Base-by-base conservation (phyloP, 1,140 invertebrate species). In the Eupeodes corollae region DNA sequence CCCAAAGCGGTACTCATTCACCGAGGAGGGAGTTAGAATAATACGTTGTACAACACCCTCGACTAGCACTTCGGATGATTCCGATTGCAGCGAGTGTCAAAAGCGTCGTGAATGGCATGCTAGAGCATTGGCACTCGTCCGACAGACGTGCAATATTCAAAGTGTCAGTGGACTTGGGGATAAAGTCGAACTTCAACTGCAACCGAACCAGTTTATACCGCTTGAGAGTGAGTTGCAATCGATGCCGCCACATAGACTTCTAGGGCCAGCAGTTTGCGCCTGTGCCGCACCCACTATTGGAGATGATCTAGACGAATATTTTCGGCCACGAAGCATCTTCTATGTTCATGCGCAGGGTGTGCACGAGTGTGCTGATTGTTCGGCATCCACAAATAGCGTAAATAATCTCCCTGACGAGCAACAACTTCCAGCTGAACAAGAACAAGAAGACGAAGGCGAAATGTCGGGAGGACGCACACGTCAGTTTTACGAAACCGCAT, bases 401-500 rank as follows among this genome's bases (percentile, higher is more conserved):
- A 46, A 35, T 15, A 31, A 8, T 45, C 49, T 41, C 10, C 46
- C 44, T 1, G 47, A 47, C 3, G 47, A 35, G 8, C 46, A 51
- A 5, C 49, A 45, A 2, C 46, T 45, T 1, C 42, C 48, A 11
- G 43, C 31, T 16, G 41, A 59, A 8, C 52, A 61, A 53, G 54
- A 53, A 46, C 1, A 49, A 32, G 55, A 52, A 38, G 45, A 65
- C 59, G 57, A 70, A 34, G 73, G 51, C 16, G 60, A 67, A 59
- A 63, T 59, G 46, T 60, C 61, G 66, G 54, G 57, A 48, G 61
- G 67, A 59, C 51, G 69, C 57, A 55, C 70, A 56, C 75, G 83
- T 55, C 84, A 85, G 64, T 75, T 89, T 30, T 91, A 90, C 61
- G 88, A 91, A 69, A 91, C 88, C 33, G 88, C 88, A 35, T 91